These are phyloP conservation scores for Ophion obscuratus DNA, from an alignment of 2,888 invertebrate species.

Conservation along the genomic window DNA sequence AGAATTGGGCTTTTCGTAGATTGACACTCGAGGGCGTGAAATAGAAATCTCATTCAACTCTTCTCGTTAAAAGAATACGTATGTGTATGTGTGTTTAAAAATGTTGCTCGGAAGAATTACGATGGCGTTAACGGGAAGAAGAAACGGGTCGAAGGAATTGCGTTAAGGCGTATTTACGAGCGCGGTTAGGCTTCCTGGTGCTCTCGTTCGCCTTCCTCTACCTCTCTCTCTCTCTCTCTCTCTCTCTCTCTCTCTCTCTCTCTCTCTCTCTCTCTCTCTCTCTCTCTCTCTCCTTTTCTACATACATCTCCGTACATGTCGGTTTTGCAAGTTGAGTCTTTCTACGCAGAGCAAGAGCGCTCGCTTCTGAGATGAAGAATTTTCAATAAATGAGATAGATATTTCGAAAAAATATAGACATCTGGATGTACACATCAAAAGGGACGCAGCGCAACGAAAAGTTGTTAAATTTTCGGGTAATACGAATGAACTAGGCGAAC, in stretches of 20 bases:
- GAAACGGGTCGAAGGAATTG: slow-evolving; percentile 31
- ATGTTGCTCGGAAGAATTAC: slow-evolving; percentile 45
- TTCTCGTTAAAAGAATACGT: slow-evolving; percentile 26
- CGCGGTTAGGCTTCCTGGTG: slow-evolving; percentile 40
- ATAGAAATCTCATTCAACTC: slow-evolving; percentile 61
- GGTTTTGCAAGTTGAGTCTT: background rate
- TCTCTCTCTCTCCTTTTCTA: background rate
- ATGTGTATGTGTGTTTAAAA: slow-evolving; percentile 35
- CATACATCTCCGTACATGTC: background rate
- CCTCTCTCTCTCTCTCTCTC: background rate
- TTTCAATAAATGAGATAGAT: too few relatives aligned
- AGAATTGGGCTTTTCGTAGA: slow-evolving; percentile 29
- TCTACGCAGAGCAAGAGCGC: background rate
- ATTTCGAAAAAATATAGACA: too few relatives aligned
- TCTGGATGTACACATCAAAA: too few relatives aligned
- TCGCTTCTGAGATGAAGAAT: background rate
- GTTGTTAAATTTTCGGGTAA: too few relatives aligned
- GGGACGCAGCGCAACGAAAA: too few relatives aligned
- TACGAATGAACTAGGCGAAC: too few relatives aligned
- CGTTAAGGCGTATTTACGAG: slow-evolving; percentile 61
- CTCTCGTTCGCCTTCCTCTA: background rate
- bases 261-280: slow-evolving; percentile 1
- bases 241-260: background rate
- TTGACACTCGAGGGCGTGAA: slow-evolving; percentile 26
- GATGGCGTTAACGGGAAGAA: slow-evolving; percentile 55